Conservation (phyloP, 2,797 vertebrate genomes). For the Leptoclinus maculatus region DNA sequence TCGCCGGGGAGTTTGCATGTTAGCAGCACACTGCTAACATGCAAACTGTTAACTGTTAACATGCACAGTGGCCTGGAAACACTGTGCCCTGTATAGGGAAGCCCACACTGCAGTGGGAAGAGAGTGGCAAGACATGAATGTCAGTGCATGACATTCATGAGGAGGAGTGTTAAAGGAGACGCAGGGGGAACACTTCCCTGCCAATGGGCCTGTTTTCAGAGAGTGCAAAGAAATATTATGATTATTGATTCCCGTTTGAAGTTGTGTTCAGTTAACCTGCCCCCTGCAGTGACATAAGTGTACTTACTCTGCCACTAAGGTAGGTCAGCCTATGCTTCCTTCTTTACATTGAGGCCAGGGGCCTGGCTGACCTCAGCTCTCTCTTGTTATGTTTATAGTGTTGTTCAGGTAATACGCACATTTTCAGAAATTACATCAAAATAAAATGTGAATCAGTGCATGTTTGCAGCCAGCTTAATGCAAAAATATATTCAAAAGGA, state of each 20-base stretch:
- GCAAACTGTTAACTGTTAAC: no score
- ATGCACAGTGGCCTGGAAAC: conserved; percentile 60
- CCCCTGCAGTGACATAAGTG: conserved; percentile 60
- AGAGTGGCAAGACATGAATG: conserved; percentile 47
- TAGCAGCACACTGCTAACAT: conserved; percentile 69
- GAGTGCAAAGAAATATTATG: conserved; percentile 57
- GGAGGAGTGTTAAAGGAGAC: conserved; percentile 58
- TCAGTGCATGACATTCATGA: conserved; percentile 64
- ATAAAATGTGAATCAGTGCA: background rate
- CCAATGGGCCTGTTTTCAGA: conserved; percentile 48
- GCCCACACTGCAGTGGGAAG: conserved; percentile 52
- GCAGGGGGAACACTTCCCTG: conserved; percentile 32
- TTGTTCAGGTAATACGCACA: background rate
- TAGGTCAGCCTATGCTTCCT: conserved; percentile 9
- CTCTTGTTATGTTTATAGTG: background rate
- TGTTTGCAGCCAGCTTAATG: background rate
- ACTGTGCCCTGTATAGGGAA: conserved; percentile 62
- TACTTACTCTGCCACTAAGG: conserved; percentile 23
- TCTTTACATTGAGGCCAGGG: background rate
- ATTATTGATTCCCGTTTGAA: conserved; percentile 65
- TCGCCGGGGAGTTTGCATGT: conserved; percentile 63
- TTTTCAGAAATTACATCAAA: background rate
- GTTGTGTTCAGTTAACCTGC: conserved; percentile 44
- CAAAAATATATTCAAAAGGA: background rate
- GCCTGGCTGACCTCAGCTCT: conserved; percentile 9